Evolutionary conservation across 2,113 vertebrate species (phyloP), one percentile per base, ranked within the genome.

Genomic region (Trinectes maculatus): DNA sequence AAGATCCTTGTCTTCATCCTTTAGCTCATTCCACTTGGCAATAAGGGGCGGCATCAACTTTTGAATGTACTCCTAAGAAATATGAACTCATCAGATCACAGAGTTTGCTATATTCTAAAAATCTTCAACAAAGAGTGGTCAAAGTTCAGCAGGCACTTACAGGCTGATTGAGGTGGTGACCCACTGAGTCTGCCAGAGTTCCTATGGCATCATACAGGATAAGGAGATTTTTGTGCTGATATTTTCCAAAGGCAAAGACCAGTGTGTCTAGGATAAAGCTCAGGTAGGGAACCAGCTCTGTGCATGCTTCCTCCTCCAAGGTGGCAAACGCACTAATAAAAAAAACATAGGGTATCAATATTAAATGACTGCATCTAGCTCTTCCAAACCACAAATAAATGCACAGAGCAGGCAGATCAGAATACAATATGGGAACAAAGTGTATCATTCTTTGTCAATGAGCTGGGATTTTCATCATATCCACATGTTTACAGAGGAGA

Each of bases 181-280:
- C 96, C 77, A 98, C 96, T 0, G 96, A 98, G 87, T 98, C 96
- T 0, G 96, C 96, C 37, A 98, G 80, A 1, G 96, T 98, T 33
- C 96, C 96, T 2, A 98, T 98, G 65, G 96, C 96, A 1, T 98
- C 96, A 0, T 98, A 98, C 40, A 98, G 93, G 85, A 98, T 98
- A 18, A 98, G 94, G 9, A 98, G 91, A 85, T 97, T 98, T 91
- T 98, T 98, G 91, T 98, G 96, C 86, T 98, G 96, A 85, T 98
- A 98, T 44, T 98, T 98, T 19, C 96, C 95, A 0, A 98, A 98
- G 28, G 96, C 96, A 5, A 98, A 98, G 25, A 98, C 96, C 13
- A 98, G 89, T 0, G 96, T 97, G 89, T 98, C 96, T 68, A 98
- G 87, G 85, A 98, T 98, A 52, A 95, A 98, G 85, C 96, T 97